Percentiles rank a stretch among this genome's conserved stretches.
Evolutionary conservation across 2,113 vertebrate species (phyloP).

Genomic region (Eulacestoma nigropectus): DNA sequence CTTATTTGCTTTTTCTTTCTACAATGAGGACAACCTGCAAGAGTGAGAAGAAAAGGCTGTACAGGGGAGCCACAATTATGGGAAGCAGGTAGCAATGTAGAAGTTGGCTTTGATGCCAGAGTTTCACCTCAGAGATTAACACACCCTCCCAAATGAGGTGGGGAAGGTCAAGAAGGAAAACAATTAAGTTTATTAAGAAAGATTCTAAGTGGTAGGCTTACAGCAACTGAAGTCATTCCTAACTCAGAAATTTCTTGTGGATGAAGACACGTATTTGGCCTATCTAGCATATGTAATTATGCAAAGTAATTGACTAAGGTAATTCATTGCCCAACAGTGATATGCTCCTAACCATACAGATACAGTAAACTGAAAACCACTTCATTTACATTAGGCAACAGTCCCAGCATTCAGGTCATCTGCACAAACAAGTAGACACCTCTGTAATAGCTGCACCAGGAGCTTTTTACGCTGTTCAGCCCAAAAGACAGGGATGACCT

Average conservation of each 20-base stretch:
- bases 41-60: background rate
- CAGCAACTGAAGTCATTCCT: background rate
- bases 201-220: background rate
- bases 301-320: background rate
- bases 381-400: background rate
- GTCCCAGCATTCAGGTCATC: background rate
- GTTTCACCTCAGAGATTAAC: background rate
- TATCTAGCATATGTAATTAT: background rate
- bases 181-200: background rate
- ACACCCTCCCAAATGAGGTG: background rate
- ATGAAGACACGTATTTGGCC: background rate
- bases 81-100: rapidly evolving
- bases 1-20: background rate
- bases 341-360: background rate
- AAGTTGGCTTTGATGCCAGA: background rate
- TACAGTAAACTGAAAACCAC: background rate
- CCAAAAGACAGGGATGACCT: background rate
- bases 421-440: too few species aligned
- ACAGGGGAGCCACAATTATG: background rate
- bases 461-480: background rate
- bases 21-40: background rate
- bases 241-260: background rate
- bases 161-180: background rate
- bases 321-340: background rate
- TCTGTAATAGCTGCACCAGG: background rate